Evolutionary conservation across 2,113 vertebrate species (phyloP).

Genomic region (Dendropsophus ebraccatus): DNA sequence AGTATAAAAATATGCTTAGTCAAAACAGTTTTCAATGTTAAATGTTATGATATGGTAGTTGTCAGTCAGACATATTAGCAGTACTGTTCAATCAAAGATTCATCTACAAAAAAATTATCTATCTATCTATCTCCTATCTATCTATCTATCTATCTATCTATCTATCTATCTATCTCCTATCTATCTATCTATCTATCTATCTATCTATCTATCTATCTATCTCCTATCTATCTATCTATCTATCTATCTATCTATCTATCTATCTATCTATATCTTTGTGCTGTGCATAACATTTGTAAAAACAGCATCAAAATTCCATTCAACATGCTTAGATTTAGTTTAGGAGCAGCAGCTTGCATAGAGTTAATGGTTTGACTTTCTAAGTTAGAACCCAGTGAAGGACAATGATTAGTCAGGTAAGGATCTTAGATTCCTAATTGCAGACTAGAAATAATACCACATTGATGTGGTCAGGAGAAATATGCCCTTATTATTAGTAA

Average conservation of each 20-base stretch:
- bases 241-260: too few species aligned
- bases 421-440: slow-evolving; percentile 34
- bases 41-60: neutral
- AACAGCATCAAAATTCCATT: neutral
- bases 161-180: too few species aligned
- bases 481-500: slow-evolving; percentile 49
- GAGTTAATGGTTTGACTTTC: slow-evolving; percentile 39
- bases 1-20: neutral
- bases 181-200: too few species aligned
- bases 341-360: neutral
- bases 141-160: too few species aligned
- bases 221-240: too few species aligned
- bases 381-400: slow-evolving; percentile 9
- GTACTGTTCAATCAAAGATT: neutral
- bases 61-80: neutral
- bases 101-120: too few species aligned
- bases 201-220: too few species aligned
- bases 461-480: slow-evolving; percentile 49
- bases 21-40: neutral
- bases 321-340: neutral
- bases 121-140: too few species aligned
- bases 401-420: slow-evolving; percentile 50
- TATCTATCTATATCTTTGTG: neutral
- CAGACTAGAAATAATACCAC: slow-evolving; percentile 44
- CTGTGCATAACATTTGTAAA: neutral